Conservation (phyloP, 2,888 invertebrate species). For the Drosophila pullipes region DNA sequence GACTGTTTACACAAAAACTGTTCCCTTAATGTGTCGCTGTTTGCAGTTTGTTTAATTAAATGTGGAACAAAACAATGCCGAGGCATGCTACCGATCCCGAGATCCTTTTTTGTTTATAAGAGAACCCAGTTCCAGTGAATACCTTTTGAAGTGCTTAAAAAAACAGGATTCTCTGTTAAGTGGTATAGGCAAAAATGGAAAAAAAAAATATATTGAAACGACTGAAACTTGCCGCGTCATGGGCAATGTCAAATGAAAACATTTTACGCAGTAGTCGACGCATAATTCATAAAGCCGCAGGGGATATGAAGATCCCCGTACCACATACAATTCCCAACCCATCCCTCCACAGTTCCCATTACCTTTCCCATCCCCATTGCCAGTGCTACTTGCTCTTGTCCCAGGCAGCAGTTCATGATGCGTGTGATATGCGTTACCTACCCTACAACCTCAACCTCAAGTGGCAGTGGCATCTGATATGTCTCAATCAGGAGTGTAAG, state of each 20-base stretch:
- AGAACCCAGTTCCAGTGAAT: constrained; percentile 51
- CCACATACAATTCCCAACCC: constrained; percentile 7
- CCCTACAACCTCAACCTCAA: constrained; percentile 53
- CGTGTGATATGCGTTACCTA: constrained; percentile 62
- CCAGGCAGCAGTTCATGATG: constrained; percentile 19
- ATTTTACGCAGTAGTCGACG: constrained; percentile 66
- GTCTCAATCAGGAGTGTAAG: constrained; percentile 69
- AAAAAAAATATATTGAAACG: not conserved
- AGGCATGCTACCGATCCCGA: constrained; percentile 21
- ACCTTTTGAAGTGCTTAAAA: constrained; percentile 69
- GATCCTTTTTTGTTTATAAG: constrained; percentile 49
- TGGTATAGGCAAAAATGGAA: constrained; percentile 9
- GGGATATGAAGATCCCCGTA: constrained; percentile 55
- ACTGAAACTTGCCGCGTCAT: constrained; percentile 50
- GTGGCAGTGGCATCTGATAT: constrained; percentile 69
- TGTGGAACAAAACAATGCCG: constrained; percentile 56
- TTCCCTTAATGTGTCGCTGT: constrained; percentile 56
- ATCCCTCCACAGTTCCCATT: constrained; percentile 3
- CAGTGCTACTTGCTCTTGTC: not conserved
- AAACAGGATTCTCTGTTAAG: constrained; percentile 40
- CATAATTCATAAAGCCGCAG: constrained; percentile 75
- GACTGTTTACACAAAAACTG: constrained; percentile 20
- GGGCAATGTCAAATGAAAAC: constrained; percentile 54
- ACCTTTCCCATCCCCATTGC: not conserved
- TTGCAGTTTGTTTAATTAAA: constrained; percentile 76